Evolutionary conservation across 2,113 vertebrate genomes (phyloP).

Genomic region (Numenius arquata): DNA sequence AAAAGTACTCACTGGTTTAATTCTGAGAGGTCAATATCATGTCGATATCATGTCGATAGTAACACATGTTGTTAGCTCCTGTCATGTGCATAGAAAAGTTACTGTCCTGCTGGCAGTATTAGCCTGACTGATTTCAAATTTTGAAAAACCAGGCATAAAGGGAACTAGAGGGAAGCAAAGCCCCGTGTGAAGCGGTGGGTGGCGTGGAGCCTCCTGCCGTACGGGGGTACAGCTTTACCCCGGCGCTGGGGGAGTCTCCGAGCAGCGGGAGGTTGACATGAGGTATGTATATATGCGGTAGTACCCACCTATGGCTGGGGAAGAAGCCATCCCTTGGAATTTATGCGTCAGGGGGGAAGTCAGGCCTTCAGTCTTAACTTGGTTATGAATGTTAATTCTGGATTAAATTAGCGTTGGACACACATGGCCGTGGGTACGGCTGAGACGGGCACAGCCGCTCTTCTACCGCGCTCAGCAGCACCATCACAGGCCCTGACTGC

Average conservation of each 20-base stretch:
- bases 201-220: rapidly evolving
- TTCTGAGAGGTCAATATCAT: not conserved
- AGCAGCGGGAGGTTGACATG: not conserved
- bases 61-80: not conserved
- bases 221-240: rapidly evolving
- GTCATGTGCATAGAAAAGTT: not conserved
- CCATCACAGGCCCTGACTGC: rapidly evolving
- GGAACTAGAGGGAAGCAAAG: not conserved
- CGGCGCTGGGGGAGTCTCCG: not conserved
- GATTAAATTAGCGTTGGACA: not conserved
- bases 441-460: no score
- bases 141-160: not conserved
- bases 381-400: not conserved
- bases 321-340: rapidly evolving
- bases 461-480: no score
- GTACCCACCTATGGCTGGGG: not conserved
- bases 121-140: not conserved
- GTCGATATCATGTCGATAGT: not conserved
- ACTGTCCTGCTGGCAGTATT: not conserved
- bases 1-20: slow-evolving; percentile 22
- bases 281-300: rapidly evolving
- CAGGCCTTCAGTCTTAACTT: not conserved
- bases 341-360: not conserved
- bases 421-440: rapidly evolving
- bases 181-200: rapidly evolving